Evolutionary conservation across 1,140 invertebrate genomes (phyloP), one percentile per base, ranked within the genome.

Genomic region (Riptortus pedestris): DNA sequence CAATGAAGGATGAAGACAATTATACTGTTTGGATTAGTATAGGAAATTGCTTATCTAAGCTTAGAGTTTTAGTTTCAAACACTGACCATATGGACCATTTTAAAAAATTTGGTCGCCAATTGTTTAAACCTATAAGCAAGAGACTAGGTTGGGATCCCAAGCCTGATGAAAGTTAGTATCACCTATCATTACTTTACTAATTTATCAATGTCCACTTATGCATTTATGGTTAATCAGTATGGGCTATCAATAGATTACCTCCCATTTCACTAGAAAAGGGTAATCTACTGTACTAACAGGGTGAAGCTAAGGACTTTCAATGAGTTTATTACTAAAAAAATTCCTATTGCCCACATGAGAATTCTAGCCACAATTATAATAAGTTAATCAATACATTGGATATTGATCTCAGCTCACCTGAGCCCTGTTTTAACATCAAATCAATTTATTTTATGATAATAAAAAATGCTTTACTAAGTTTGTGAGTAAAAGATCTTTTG

Each of bases 21-120:
- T 96, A 90, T 74, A 93, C 91, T 0, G 93, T 96, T 0, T 96
- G 93, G 93, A 87, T 81, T 1, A 88, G 86, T 12, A 87, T 97
- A 66, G 81, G 82, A n/a, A 87, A 85, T 70, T 86, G 84, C 69
- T 72, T 95, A 22, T 79, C 82, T 1, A 90, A 87, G 72, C 76
- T 96, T 16, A 80, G 82, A 18, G 77, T 84, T 3, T 76, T 96
- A 33, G 80, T 86, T 65, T 85, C 87, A 0, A 85, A 93, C 73
- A 87, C 90, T 0, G 84, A 90, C 16, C 81, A 83, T 52, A 81
- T 85, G 67, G 80, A 85, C 24, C 75, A 81, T 4, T 90, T 90
- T 66, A 86, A 88, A 68, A 76, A 79, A 29, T 96, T 85, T 70
- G 85, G 85, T 7, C 76, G 83, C 9, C 77, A 80, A 45, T 73